Evolutionary conservation across 2,797 vertebrate genomes (phyloP).

Genomic region (Denticeps clupeoides): DNA sequence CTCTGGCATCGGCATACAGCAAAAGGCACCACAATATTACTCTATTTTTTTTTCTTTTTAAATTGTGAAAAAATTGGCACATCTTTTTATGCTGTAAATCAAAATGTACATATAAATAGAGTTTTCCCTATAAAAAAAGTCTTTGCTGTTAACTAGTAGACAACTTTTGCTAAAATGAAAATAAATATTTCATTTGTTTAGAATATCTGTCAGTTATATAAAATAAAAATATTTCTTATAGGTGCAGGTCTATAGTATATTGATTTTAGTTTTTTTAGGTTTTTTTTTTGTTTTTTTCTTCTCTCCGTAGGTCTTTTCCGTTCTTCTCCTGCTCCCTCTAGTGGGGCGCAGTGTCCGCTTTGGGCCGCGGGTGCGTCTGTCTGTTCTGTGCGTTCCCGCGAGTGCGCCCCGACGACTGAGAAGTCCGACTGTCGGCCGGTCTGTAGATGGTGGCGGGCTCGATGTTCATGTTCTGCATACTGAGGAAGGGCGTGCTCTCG

Average conservation of each 20-base stretch:
- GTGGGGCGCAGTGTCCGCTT: constrained; percentile 76
- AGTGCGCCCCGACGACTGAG: constrained; percentile 68
- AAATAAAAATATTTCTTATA: constrained; percentile 98
- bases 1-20: constrained; percentile 90
- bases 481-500: constrained; percentile 93
- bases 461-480: constrained; percentile 83
- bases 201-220: constrained; percentile 98
- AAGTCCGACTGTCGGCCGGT: constrained; percentile 85
- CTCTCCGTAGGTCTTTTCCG: constrained; percentile 27
- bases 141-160: constrained; percentile 98
- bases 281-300: constrained; percentile 37
- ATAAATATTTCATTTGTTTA: constrained; percentile 99
- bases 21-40: constrained; percentile 99
- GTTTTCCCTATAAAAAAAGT: constrained; percentile 99
- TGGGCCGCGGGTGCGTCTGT: constrained; percentile 69
- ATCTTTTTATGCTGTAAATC: constrained; percentile 97
- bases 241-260: constrained; percentile 77
- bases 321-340: constrained; percentile 56
- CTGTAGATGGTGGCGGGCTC: constrained; percentile 78
- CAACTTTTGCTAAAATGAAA: constrained; percentile 99
- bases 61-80: constrained; percentile 98
- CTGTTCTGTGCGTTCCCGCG: constrained; percentile 71
- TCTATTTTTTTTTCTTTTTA: constrained; percentile 83
- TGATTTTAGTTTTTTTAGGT: constrained; percentile 46
- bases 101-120: constrained; percentile 99